Evolutionary conservation across 2,797 vertebrate genomes (phyloP).

Genomic region (Sebastes cheni): DNA sequence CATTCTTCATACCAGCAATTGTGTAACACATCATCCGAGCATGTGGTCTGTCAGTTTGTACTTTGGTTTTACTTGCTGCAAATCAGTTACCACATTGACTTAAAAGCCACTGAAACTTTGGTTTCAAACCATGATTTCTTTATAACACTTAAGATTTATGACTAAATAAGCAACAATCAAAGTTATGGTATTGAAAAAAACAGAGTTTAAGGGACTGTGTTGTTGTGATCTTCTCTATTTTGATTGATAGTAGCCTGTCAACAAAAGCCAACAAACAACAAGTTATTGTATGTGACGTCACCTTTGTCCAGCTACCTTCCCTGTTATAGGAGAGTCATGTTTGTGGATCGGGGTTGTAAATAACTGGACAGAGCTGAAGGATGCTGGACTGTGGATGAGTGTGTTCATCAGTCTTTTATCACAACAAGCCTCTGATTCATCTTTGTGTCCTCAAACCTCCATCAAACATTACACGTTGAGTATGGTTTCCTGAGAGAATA

Average conservation of each 20-base stretch:
- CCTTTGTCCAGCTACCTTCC: neutral
- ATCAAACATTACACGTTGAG: constrained; percentile 11
- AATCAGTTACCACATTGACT: constrained; percentile 5
- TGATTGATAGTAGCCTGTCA: neutral
- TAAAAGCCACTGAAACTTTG: neutral
- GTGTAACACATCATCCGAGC: neutral
- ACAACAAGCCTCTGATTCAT: neutral
- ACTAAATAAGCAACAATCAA: neutral
- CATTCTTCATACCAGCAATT: constrained; percentile 10
- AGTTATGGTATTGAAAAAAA: neutral
- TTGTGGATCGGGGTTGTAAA: neutral
- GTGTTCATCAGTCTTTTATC: constrained; percentile 24
- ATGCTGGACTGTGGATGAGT: neutral
- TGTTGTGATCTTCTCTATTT: neutral
- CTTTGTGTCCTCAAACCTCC: constrained; percentile 9
- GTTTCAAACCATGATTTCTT: neutral
- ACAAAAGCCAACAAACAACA: neutral
- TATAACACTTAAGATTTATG: neutral
- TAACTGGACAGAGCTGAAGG: neutral
- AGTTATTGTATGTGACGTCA: neutral
- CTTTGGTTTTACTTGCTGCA: constrained; percentile 19
- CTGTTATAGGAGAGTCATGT: neutral
- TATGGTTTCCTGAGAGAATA: constrained; percentile 19
- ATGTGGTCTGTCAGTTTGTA: neutral
- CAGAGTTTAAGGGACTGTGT: neutral